These are phyloP conservation scores for Alitta virens DNA, from an alignment of 2,888 invertebrate genomes.

Conservation along the genomic window DNA sequence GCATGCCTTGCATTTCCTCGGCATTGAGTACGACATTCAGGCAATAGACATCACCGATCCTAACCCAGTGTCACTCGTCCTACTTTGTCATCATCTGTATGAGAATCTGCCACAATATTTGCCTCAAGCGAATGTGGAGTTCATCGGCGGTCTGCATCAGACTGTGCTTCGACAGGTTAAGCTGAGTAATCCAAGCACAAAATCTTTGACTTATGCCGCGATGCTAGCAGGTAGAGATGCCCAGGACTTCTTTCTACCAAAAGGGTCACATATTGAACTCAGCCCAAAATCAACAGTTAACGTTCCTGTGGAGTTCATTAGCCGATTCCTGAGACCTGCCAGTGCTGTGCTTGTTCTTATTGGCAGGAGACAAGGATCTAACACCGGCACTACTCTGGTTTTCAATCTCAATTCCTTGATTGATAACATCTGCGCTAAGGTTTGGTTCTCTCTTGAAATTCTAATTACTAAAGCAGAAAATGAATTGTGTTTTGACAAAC, in stretches of 20 bases:
- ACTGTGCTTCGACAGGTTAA: constrained; percentile 52
- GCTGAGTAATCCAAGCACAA: constrained; percentile 51
- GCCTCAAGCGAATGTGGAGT: constrained; percentile 50
- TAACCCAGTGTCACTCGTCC: constrained; percentile 52
- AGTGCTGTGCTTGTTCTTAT: constrained; percentile 51
- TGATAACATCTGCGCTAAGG: constrained; percentile 51
- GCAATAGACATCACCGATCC: constrained; percentile 57
- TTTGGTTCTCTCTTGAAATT: constrained; percentile 20
- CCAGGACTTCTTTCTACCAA: constrained; percentile 49
- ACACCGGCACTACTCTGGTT: constrained; percentile 49
- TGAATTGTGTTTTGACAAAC: too few relatives aligned
- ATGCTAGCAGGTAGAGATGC: constrained; percentile 52
- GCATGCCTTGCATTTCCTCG: constrained; percentile 51
- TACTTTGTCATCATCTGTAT: constrained; percentile 49
- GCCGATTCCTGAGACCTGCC: constrained; percentile 48
- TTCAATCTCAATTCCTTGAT: constrained; percentile 50
- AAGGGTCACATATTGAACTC: constrained; percentile 46
- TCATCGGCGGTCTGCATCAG: constrained; percentile 48
- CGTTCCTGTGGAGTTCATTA: constrained; percentile 34
- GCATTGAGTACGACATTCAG: constrained; percentile 56
- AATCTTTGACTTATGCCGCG: constrained; percentile 52
- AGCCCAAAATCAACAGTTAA: constrained; percentile 44
- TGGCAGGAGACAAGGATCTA: constrained; percentile 48
- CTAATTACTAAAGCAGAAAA: too few relatives aligned
- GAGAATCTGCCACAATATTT: constrained; percentile 53